Evolutionary conservation across 2,113 vertebrate genomes (phyloP).

Genomic region (Panthera tigris): DNA sequence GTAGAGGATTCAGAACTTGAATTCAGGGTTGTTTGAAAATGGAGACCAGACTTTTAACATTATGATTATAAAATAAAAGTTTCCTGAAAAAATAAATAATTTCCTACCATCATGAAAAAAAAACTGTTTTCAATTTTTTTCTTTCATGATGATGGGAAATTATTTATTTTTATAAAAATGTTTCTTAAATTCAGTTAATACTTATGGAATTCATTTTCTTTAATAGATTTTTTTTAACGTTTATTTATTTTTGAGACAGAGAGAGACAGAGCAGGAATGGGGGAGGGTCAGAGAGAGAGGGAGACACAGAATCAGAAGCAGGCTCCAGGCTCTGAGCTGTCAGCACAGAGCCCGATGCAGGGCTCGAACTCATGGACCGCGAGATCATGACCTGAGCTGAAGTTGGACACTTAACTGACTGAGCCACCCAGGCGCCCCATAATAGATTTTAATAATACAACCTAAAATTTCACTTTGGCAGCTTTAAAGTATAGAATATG

Average conservation of each 20-base stretch:
- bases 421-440: neutral
- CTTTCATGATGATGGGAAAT: neutral
- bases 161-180: neutral
- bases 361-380: no score
- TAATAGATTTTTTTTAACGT: neutral
- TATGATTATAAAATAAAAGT: constrained; percentile 4
- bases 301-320: no score
- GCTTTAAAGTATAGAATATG: neutral
- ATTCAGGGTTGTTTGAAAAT: neutral
- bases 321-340: no score
- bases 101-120: no score
- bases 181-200: constrained; percentile 28
- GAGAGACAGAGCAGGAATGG: no score
- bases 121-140: neutral
- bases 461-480: neutral
- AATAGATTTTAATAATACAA: neutral
- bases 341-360: no score
- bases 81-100: neutral
- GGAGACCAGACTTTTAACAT: neutral
- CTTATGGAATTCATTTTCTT: neutral
- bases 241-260: no score
- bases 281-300: no score
- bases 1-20: constrained; percentile 2
- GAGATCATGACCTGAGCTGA: no score
- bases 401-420: no score